phyloP scores from a whole-genome alignment of 2,113 vertebrate genomes.

The Dissostichus mawsoni region DNA sequence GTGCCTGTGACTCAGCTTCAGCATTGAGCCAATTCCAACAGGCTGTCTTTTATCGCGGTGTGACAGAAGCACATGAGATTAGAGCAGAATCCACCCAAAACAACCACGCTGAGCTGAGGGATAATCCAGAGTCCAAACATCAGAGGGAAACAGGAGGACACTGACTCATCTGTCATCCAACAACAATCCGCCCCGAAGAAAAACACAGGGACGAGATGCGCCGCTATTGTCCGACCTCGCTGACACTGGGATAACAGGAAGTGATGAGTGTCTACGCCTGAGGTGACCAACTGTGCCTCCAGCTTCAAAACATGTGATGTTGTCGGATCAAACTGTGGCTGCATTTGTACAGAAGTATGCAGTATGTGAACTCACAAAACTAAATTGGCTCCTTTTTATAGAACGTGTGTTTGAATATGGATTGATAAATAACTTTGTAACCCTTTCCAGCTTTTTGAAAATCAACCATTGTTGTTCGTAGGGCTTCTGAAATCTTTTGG shows the following conservation, averaged over 20 bases:
- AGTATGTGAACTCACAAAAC: too few species aligned
- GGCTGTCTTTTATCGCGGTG: conserved; percentile 75
- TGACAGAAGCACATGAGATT: conserved; percentile 75
- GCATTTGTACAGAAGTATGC: background rate
- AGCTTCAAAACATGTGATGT: conserved; percentile 39
- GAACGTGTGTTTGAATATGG: too few species aligned
- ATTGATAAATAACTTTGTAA: too few species aligned
- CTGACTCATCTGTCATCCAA: conserved; percentile 61
- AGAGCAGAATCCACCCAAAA: conserved; percentile 77
- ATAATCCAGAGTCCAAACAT: conserved; percentile 77
- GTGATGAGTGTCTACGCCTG: conserved; percentile 65
- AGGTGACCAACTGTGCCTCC: conserved; percentile 48
- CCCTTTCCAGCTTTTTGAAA: too few species aligned
- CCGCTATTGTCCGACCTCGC: conserved; percentile 54
- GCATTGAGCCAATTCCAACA: conserved; percentile 75
- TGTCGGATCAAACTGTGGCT: conserved; percentile 30
- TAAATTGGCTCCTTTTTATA: too few species aligned
- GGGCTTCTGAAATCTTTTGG: too few species aligned
- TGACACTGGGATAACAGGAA: conserved; percentile 61
- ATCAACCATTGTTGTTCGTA: too few species aligned
- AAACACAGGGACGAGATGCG: conserved; percentile 59
- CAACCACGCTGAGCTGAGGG: conserved; percentile 70
- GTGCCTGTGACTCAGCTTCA: conserved; percentile 69
- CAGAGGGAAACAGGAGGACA: conserved; percentile 71
- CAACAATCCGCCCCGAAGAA: conserved; percentile 71